These are phyloP conservation scores for Ophiodon elongatus DNA, from an alignment of 2,113 vertebrate genomes.

Conservation along the genomic window DNA sequence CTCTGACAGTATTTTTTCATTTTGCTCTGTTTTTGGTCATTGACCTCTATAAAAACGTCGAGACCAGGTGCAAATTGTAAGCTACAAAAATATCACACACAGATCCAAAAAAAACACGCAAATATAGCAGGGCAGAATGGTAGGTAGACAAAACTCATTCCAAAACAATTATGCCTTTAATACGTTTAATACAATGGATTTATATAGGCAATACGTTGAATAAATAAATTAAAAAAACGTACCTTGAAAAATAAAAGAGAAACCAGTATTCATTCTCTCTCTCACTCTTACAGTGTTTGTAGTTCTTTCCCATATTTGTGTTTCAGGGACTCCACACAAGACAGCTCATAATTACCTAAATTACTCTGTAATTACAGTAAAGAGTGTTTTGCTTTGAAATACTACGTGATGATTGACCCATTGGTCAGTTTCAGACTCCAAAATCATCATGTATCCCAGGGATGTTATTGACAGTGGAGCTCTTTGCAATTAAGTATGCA, in stretches of 20 bases:
- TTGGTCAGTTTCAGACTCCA: constrained; percentile 44
- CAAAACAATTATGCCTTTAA: too few species aligned
- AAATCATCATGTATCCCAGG: constrained; percentile 6
- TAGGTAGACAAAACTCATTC: too few species aligned
- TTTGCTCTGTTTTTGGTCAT: background rate
- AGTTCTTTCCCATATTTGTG: constrained; percentile 4
- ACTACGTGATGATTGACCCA: constrained; percentile 2
- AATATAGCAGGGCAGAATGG: background rate
- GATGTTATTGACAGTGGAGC: constrained; percentile 10
- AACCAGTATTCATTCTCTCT: background rate
- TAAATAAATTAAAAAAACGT: background rate
- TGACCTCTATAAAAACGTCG: background rate
- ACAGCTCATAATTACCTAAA: constrained; percentile 55
- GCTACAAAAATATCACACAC: background rate
- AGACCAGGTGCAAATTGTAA: background rate
- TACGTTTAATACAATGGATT: background rate
- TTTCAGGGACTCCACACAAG: constrained; percentile 18
- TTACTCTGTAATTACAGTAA: constrained; percentile 54
- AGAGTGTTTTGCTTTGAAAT: constrained; percentile 30
- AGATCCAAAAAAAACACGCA: background rate
- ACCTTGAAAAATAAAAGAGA: constrained; percentile 5
- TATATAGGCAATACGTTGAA: background rate
- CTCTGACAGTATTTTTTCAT: background rate
- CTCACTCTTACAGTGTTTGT: background rate
- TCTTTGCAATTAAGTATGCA: constrained; percentile 21